These are phyloP conservation scores for Chiloscyllium plagiosum DNA, from an alignment of 2,113 vertebrate species.

Conservation along the genomic window DNA sequence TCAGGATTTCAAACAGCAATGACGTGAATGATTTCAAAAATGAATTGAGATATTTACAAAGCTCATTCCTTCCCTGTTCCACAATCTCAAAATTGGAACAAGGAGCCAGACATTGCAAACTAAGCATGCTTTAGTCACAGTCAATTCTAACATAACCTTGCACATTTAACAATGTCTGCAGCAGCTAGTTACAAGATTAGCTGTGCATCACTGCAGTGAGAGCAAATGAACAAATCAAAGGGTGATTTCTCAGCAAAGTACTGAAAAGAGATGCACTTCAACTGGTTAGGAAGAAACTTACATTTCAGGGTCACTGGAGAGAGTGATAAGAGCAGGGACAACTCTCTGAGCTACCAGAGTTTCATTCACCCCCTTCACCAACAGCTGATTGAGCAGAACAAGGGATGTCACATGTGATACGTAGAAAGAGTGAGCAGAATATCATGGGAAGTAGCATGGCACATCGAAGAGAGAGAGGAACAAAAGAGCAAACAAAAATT, in stretches of 20 bases:
- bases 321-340: constrained; percentile 99
- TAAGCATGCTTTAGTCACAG: neutral
- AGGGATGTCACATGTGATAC: constrained; percentile 69
- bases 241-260: constrained; percentile 57
- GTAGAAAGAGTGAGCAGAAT: constrained; percentile 77
- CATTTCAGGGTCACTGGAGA: constrained; percentile 99
- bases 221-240: constrained; percentile 49
- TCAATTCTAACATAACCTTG: neutral
- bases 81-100: neutral
- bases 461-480: constrained; percentile 60
- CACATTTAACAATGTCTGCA: neutral
- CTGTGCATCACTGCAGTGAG: neutral
- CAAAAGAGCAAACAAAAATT: constrained; percentile 66
- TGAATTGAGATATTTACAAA: neutral
- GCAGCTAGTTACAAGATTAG: neutral
- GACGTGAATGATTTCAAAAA: neutral
- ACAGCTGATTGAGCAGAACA: constrained; percentile 86
- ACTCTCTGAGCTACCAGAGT: constrained; percentile 99
- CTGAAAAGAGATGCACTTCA: constrained; percentile 57
- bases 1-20: neutral
- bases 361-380: constrained; percentile 99
- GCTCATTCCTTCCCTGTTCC: neutral
- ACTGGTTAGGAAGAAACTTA: constrained; percentile 81
- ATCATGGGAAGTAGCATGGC: constrained; percentile 56
- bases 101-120: neutral